Conservation (phyloP, 2,113 vertebrate genomes). For the Rhinopithecus roxellana region DNA sequence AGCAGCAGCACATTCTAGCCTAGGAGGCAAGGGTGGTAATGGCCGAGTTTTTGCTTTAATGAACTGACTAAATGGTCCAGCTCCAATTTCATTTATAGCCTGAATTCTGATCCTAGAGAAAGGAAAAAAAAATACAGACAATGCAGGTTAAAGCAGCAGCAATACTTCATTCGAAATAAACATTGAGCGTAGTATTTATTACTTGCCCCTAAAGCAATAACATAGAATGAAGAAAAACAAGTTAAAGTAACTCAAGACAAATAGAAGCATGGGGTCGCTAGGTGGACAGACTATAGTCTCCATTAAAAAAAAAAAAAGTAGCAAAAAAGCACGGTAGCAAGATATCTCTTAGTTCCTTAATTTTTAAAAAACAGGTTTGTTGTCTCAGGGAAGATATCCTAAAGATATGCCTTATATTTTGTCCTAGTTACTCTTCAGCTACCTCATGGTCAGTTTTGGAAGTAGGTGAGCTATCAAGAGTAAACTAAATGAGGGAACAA, state of each 20-base stretch:
- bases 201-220: not conserved
- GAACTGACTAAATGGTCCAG: conserved; percentile 90
- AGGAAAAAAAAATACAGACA: not conserved
- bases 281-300: not conserved
- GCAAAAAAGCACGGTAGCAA: not conserved
- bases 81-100: conserved; percentile 95
- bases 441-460: not conserved
- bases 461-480: not conserved
- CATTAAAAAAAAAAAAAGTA: not conserved
- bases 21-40: conserved; percentile 93
- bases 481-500: not conserved
- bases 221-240: not conserved
- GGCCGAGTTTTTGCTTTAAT: conserved; percentile 93
- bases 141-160: not conserved
- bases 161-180: not conserved
- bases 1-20: conserved; percentile 93
- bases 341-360: not conserved
- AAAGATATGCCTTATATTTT: not conserved
- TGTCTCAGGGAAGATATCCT: not conserved
- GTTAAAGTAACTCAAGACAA: not conserved
- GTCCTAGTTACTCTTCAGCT: not conserved
- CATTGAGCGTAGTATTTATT: not conserved
- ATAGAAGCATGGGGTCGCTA: not conserved
- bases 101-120: conserved; percentile 90
- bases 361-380: not conserved